Evolutionary conservation across 2,888 invertebrate species (phyloP).

Genomic region (Stenodera caucasica): DNA sequence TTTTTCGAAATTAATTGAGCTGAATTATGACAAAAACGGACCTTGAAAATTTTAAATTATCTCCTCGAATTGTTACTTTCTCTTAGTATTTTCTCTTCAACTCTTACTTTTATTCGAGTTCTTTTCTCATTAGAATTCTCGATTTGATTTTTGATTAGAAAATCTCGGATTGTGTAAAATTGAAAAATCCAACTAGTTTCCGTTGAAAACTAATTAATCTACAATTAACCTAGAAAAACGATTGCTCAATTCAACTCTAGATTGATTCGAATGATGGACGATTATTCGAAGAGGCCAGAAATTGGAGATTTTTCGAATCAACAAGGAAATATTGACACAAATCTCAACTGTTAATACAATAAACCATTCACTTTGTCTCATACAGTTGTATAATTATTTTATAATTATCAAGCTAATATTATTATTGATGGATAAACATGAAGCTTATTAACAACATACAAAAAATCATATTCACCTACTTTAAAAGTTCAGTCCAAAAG

Average conservation of each 20-base stretch:
- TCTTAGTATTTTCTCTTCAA: slow-evolving; percentile 1
- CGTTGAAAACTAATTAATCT: not conserved
- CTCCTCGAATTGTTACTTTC: not conserved
- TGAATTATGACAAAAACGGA: not conserved
- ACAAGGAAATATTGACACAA: not conserved
- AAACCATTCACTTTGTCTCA: not conserved
- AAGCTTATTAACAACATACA: slow-evolving; percentile 31
- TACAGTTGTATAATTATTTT: slow-evolving; percentile 14
- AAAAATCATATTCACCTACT: slow-evolving; percentile 45
- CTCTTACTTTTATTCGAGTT: not conserved
- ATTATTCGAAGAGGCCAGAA: not conserved
- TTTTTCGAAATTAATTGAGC: not conserved
- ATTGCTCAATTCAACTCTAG: not conserved
- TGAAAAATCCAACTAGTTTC: not conserved
- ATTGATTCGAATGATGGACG: not conserved
- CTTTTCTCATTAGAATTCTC: too few species aligned
- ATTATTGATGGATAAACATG: slow-evolving; percentile 27
- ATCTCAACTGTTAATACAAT: not conserved
- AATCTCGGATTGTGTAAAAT: not conserved
- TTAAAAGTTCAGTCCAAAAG: slow-evolving; percentile 42
- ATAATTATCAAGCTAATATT: slow-evolving; percentile 21
- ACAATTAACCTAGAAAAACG: not conserved
- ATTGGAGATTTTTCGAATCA: not conserved
- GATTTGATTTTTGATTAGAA: not conserved
- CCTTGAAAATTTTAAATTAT: not conserved